Evolutionary conservation across 2,797 vertebrate species (phyloP).

Genomic region (Gadopsis marmoratus): DNA sequence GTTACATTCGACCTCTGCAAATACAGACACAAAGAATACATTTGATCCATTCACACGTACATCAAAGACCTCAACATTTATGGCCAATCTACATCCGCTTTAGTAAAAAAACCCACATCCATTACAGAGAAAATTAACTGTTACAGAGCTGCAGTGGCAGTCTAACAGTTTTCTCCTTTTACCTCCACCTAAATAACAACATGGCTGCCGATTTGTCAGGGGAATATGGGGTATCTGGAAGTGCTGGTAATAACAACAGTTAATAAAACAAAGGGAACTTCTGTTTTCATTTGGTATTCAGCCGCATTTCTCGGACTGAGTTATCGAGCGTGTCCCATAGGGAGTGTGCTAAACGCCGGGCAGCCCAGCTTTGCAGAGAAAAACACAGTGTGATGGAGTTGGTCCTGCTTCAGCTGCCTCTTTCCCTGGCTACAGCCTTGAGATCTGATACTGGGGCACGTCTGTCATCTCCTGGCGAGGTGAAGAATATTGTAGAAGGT

Average conservation of each 20-base stretch:
- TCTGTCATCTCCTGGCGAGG: constrained; percentile 72
- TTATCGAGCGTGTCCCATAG: constrained; percentile 76
- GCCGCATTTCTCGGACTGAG: constrained; percentile 70
- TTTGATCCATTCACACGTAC: constrained; percentile 18
- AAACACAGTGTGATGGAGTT: constrained; percentile 73
- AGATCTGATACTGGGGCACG: constrained; percentile 53
- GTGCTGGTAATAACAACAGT: constrained; percentile 75
- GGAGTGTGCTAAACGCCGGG: constrained; percentile 76
- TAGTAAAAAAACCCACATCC: constrained; percentile 21
- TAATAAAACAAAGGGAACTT: constrained; percentile 79
- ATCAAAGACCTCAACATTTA: constrained; percentile 33
- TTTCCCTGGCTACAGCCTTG: constrained; percentile 43
- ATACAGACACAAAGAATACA: background rate
- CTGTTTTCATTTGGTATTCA: constrained; percentile 80
- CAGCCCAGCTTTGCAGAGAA: constrained; percentile 66
- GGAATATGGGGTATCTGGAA: constrained; percentile 60
- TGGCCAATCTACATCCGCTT: constrained; percentile 39
- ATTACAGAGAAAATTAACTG: constrained; percentile 57
- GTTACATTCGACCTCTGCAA: too few species aligned
- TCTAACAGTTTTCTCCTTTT: constrained; percentile 41
- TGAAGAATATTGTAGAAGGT: constrained; percentile 44
- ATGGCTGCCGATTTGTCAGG: constrained; percentile 55
- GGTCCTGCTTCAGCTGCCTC: constrained; percentile 58
- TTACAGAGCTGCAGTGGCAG: constrained; percentile 58
- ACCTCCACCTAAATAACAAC: constrained; percentile 64